Percentiles rank a stretch among this genome's conserved stretches.
Conservation (phyloP, 2,888 invertebrate species). For the Pterostichus madidus region DNA sequence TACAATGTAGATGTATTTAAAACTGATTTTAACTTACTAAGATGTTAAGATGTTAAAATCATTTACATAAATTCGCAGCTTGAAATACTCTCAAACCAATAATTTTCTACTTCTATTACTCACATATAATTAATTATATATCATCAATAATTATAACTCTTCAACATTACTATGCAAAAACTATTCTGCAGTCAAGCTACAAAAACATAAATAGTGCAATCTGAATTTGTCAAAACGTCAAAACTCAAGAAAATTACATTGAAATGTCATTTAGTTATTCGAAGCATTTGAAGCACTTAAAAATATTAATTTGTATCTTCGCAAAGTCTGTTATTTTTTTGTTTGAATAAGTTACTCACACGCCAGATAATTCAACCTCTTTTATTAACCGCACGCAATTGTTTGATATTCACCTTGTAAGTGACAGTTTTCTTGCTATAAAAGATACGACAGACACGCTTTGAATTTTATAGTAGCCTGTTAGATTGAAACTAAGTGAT, state of each 20-base stretch:
- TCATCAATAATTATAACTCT: conserved; percentile 25
- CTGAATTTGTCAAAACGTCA: neutral
- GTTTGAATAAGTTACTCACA: conserved; percentile 40
- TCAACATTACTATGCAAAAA: conserved; percentile 17
- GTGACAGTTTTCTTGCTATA: conserved; percentile 19
- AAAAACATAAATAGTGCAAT: neutral
- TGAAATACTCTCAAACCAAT: neutral
- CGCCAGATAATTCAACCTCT: neutral
- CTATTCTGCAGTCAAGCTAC: neutral
- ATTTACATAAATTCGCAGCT: neutral
- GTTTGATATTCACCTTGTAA: conserved; percentile 34
- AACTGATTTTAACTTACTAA: too few relatives aligned
- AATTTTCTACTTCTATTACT: neutral
- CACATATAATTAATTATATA: conserved; percentile 1
- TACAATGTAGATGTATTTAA: too few relatives aligned
- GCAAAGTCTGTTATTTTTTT: conserved; percentile 37
- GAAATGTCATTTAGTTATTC: neutral
- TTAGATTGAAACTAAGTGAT: neutral
- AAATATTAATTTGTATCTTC: conserved; percentile 5
- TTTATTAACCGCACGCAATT: conserved; percentile 37
- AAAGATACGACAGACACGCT: conserved; percentile 8
- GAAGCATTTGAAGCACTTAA: neutral
- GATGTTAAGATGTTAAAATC: neutral
- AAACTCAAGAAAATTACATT: neutral
- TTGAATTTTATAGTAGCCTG: neutral